A percentile compares a stretch with the other conserved stretches of the same genome.
Evolutionary conservation across 2,888 invertebrate genomes (phyloP).

Genomic region (Amblyjoppa proteus): DNA sequence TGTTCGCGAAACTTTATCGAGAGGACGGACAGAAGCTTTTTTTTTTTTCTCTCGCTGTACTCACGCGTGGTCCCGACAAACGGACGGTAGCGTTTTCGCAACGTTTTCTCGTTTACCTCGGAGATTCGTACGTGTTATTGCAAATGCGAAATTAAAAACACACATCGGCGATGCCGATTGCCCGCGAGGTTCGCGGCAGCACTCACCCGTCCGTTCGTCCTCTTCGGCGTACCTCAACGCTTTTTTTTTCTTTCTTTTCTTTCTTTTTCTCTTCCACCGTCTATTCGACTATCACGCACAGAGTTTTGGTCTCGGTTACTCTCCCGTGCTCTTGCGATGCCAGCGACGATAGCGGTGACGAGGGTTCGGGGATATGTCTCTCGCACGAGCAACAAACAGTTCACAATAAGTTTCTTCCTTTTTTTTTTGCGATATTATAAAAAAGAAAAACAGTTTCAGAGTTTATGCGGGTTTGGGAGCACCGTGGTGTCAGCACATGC

Average conservation of each 20-base stretch:
- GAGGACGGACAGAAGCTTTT: background rate
- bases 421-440: constrained; percentile 73
- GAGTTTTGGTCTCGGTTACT: constrained; percentile 31
- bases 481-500: constrained; percentile 80
- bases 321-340: constrained; percentile 24
- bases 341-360: background rate
- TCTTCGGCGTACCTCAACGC: constrained; percentile 38
- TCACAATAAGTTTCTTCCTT: constrained; percentile 69
- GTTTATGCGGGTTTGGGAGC: constrained; percentile 74
- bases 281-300: constrained; percentile 30
- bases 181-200: constrained; percentile 18
- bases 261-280: constrained; percentile 32
- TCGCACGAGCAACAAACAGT: constrained; percentile 73
- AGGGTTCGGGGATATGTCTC: constrained; percentile 63
- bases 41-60: background rate
- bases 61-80: background rate
- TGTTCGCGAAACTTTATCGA: background rate
- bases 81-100: background rate
- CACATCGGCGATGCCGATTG: constrained; percentile 29
- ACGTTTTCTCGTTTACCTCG: background rate
- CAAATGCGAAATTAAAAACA: background rate
- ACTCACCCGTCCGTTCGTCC: constrained; percentile 53
- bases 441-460: constrained; percentile 74
- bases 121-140: background rate
- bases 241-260: constrained; percentile 21